These are phyloP conservation scores for Phoebastria nigripes DNA, from an alignment of 2,797 vertebrate genomes.

Conservation along the genomic window DNA sequence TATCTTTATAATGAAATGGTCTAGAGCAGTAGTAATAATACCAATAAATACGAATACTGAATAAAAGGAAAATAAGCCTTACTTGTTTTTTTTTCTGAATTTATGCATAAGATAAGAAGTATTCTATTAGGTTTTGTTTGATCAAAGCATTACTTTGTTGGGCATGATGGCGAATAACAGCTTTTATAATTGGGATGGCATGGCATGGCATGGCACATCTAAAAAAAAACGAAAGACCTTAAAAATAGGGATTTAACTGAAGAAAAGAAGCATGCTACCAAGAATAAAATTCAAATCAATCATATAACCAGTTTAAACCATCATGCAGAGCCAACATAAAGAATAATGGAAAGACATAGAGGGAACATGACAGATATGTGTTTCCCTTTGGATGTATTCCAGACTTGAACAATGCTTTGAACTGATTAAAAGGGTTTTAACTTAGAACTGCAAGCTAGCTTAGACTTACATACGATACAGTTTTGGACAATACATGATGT, in stretches of 20 bases:
- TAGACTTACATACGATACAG: not conserved
- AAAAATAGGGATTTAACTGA: not conserved
- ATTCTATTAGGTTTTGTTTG: not conserved
- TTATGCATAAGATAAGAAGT: not conserved
- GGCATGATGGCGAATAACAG: not conserved
- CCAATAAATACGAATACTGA: not conserved
- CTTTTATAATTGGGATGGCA: not conserved
- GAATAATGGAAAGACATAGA: not conserved
- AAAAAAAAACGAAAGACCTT: not conserved
- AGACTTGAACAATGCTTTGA: not conserved
- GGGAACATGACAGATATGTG: rapidly evolving
- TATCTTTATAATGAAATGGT: not conserved
- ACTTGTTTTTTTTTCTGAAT: not conserved
- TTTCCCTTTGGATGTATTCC: not conserved
- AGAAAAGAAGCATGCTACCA: not conserved
- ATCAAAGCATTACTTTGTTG: not conserved
- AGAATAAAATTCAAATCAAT: not conserved
- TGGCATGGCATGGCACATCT: not conserved
- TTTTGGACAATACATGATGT: not conserved
- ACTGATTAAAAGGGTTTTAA: not conserved
- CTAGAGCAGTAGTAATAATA: not conserved
- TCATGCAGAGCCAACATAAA: not conserved
- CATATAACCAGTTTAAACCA: not conserved
- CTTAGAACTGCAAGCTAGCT: not conserved
- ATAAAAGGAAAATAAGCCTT: not conserved